Evolutionary conservation across 2,797 vertebrate species (phyloP), one percentile per base, ranked within the genome.

Genomic region (Hafferia zeledoni): DNA sequence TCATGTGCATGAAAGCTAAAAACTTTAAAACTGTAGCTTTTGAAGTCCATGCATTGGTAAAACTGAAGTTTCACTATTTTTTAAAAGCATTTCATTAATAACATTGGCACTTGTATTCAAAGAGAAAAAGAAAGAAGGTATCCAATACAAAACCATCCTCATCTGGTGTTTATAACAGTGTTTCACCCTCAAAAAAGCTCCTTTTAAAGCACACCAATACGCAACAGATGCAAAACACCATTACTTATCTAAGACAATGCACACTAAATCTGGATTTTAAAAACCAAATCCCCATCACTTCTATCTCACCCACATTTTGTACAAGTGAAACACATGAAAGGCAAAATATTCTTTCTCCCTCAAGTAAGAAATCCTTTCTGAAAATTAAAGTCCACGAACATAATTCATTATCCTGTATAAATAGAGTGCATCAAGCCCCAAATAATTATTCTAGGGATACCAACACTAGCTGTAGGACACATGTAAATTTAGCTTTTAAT

Each of bases 401-500:
- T 19, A 55, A 93, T 47, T 87, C 43, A 39, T 77, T 83, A 85
- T 35, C 15, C 39, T 35, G 16, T 5, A 83, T 37, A 46, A 95
- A 83, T 0, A 33, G 10, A 39, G 41, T 23, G 37, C 55, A 78
- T 46, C 63, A 89, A 91, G 71, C 35, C 55, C 23, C 24, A 70
- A 70, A 75, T 78, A 71, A 78, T 60, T 27, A 83, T 83, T 91
- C 64, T 37, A 69, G 60, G 83, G 67, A 92, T 56, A 80, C 27
- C 68, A 92, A 53, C 17, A 37, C 23, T 60, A 74, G 68, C 95
- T 78, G 19, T 7, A 56, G 35, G 90, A 41, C 18, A 86, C 89
- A 89, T 61, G 68, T 57, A 87, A 89, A 93, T 65, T 70, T 39
- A 86, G 61, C 81, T 91, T 96, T 92, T 92, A 93, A 94, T 92